These are phyloP conservation scores for Drosophila emarginata DNA, from an alignment of 2,888 invertebrate genomes.

Conservation along the genomic window DNA sequence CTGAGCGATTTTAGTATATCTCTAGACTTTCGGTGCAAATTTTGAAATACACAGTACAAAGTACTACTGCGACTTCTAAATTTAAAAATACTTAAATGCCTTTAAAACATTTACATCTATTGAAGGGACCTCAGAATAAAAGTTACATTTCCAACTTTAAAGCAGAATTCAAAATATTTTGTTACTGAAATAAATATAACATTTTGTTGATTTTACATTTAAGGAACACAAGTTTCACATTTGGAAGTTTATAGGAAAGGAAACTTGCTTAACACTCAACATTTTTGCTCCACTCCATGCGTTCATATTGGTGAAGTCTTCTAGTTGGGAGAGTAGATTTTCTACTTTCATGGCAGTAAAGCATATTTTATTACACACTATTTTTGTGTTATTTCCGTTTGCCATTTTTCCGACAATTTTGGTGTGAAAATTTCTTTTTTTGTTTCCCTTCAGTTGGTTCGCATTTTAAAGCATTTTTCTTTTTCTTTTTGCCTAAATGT, in stretches of 20 bases:
- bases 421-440: constrained; percentile 27
- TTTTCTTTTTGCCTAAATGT: constrained; percentile 44
- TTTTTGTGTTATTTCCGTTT: constrained; percentile 70
- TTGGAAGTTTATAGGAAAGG: neutral
- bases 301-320: neutral
- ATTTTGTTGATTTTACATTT: neutral
- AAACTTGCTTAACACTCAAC: neutral
- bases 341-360: constrained; percentile 32
- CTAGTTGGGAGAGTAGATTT: constrained; percentile 3
- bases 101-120: no score
- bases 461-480: constrained; percentile 45
- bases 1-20: no score
- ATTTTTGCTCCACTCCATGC: neutral
- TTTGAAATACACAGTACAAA: no score
- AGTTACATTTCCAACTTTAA: neutral
- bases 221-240: neutral
- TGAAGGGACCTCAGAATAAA: neutral
- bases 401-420: constrained; percentile 40
- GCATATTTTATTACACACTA: constrained; percentile 66
- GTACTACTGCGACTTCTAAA: no score
- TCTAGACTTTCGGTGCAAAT: no score
- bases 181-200: no score
- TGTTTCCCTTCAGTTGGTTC: constrained; percentile 32
- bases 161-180: neutral
- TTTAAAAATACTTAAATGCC: no score